Percentiles rank a stretch among this genome's conserved stretches.
phyloP scores from a whole-genome alignment of 2,888 invertebrate genomes.

The Drosophila robusta region DNA sequence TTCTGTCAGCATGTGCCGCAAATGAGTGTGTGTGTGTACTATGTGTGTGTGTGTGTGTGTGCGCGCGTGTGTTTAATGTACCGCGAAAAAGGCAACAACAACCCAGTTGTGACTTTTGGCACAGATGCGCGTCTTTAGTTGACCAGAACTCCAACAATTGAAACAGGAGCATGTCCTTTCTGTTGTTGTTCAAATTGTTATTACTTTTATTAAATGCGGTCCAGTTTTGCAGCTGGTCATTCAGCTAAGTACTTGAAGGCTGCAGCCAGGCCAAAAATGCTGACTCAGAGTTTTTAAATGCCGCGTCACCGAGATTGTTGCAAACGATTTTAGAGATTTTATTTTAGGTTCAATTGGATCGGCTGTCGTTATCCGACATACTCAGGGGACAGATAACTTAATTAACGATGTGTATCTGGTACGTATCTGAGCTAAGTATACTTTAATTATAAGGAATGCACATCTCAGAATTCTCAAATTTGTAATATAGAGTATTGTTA shows the following conservation, averaged over 20 bases:
- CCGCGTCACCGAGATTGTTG: conserved; percentile 4
- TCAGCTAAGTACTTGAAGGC: conserved; percentile 14
- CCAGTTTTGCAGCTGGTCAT: conserved; percentile 17
- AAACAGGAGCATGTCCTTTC: conserved; percentile 1
- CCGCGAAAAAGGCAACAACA: conserved; percentile 41
- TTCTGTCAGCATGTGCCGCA: conserved; percentile 9
- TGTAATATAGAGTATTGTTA: too few relatives aligned
- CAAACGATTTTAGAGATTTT: not conserved
- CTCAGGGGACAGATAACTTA: too few relatives aligned
- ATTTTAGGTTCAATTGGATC: too few relatives aligned
- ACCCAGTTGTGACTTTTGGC: conserved; percentile 26
- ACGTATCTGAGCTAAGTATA: too few relatives aligned
- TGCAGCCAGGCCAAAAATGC: conserved; percentile 5
- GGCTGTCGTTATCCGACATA: too few relatives aligned
- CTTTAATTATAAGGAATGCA: too few relatives aligned
- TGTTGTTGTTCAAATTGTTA: conserved; percentile 5
- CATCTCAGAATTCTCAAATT: too few relatives aligned
- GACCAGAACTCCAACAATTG: conserved; percentile 19
- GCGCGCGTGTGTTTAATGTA: conserved; percentile 46
- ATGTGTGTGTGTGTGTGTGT: conserved; percentile 13
- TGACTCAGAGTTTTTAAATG: conserved; percentile 5
- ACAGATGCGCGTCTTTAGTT: conserved; percentile 10
- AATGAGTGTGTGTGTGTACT: conserved; percentile 8
- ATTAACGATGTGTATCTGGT: too few relatives aligned
- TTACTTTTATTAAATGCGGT: conserved; percentile 23